These are phyloP conservation scores for Pelobates fuscus DNA, from an alignment of 2,113 vertebrate species.

Conservation along the genomic window DNA sequence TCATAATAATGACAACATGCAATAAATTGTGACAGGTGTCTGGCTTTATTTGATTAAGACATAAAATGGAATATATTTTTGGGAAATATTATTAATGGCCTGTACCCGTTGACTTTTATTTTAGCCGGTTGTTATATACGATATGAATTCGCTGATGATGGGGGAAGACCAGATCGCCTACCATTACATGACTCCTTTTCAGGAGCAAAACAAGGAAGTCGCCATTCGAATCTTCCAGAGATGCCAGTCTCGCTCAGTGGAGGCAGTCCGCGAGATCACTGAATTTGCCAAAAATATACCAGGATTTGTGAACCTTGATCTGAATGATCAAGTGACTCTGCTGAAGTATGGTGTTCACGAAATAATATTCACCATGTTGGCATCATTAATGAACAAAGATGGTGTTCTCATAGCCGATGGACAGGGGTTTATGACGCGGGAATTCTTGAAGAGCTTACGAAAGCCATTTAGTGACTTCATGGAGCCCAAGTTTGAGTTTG, in stretches of 20 bases:
- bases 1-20: too few relatives aligned
- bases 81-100: too few relatives aligned
- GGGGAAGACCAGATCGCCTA: slow-evolving; percentile 93
- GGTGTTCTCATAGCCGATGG: slow-evolving; percentile 93
- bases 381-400: slow-evolving; percentile 97
- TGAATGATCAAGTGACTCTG: slow-evolving; percentile 97
- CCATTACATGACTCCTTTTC: slow-evolving; percentile 70
- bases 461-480: slow-evolving; percentile 96
- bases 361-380: slow-evolving; percentile 93
- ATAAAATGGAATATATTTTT: too few relatives aligned
- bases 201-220: slow-evolving; percentile 81
- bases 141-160: slow-evolving; percentile 95
- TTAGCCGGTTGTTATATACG: slow-evolving; percentile 96
- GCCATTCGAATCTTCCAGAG: slow-evolving; percentile 95
- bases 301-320: slow-evolving; percentile 87
- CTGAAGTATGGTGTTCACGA: slow-evolving; percentile 96
- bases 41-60: too few relatives aligned
- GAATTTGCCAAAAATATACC: slow-evolving; percentile 98
- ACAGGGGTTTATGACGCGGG: slow-evolving; percentile 97
- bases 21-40: too few relatives aligned
- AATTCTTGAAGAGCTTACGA: slow-evolving; percentile 95
- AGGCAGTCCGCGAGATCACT: slow-evolving; percentile 93
- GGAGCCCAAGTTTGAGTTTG: slow-evolving; percentile 98
- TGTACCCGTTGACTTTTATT: slow-evolving; percentile 41
- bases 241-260: slow-evolving; percentile 92